Base-by-base conservation (phyloP, 2,888 invertebrate genomes). In the Acheta domesticus region DNA sequence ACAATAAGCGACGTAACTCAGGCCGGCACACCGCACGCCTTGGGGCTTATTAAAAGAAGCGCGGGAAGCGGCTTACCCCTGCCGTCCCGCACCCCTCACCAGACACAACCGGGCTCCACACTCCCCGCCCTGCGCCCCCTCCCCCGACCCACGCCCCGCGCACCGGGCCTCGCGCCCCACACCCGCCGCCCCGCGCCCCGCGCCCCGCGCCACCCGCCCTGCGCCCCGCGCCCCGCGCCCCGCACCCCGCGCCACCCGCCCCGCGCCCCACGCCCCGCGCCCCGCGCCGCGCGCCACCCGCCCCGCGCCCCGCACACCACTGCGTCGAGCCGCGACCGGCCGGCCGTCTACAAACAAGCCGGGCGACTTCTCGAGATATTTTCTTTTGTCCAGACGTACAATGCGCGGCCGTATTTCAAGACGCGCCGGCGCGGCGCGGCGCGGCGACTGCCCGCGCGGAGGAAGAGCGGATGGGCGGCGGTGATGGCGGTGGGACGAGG, bases 351-450 rank as follows among this genome's bases (percentile, higher is more conserved):
- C 62, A 62, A 62, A 62, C 62, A 62, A 62, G 62, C 62, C 62
- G 16, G 62, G 62, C 16, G n/a, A 62, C 62, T 62, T n/a, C 16
- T 62, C 62, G 14, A n/a, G 62, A 62, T 62, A 62, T 62, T 62
- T 62, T n/a, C 62, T 62, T 62, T 62, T 62, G 62, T 62, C 62
- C 36, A 12, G 62, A 62, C 62, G 62, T 16, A 62, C 62, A 62
- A 62, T 62, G 62, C 62, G 62, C 62, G n/a, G 62, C n/a, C 62
- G 62, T 62, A 62, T 62, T 62, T 62, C 62, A 62, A 62, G 62
- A 62, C 62, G 62, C 62, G n/a, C n/a, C n/a, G n/a, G n/a, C n/a
- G n/a, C n/a, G n/a, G n/a, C n/a, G n/a, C 62, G 62, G 62, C 36
- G 62, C 62, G 62, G 12, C 36, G 36, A 62, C 4, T n/a, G 62